Evolutionary conservation across 2,113 vertebrate species (phyloP), one percentile per base, ranked within the genome.

Genomic region (Microtus richardsoni): DNA sequence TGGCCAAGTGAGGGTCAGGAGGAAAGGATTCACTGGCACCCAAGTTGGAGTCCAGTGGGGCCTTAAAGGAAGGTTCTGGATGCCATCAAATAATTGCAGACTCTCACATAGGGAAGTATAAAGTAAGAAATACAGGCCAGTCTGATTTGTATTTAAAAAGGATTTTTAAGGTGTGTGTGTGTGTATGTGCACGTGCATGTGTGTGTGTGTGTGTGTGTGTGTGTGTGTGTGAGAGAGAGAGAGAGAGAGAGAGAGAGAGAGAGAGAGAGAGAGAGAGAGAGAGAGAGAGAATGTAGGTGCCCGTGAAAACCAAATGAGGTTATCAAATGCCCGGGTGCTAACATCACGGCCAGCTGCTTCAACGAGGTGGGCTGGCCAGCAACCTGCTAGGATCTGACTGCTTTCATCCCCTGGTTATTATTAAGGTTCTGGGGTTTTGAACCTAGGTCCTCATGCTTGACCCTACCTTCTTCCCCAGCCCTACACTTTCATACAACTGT

Each of bases 1-100:
- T 2, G 11, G 75, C 30, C 14, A 5, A 44, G 30, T 2, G n/a
- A 30, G 10, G 64, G 7, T 47, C 14, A 1, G 11, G 2, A 70
- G 39, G 44, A 19, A 36, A 21, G 75, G 10, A 3, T 17, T 6
- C 3, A 2, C 2, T 1, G 36, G 28, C 22, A 10, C 0, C 7
- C 11, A 85, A 68, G 64, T 66, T n/a, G 21, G 41, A 33, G 66
- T 44, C 2, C 1, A 30, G 5, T 30, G 9, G 16, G 39, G 8
- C 28, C 28, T 64, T 44, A 33, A 36, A 70, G 13, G 13, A 54
- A 54, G n/a, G 19, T 3, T 39, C 30, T 70, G 4, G 30, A 62
- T 16, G 17, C 21, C 47, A 30, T 21, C 0, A 8, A 1, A 66
- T n/a, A 30, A 75, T 68, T 17, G 0, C 0, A 9, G 58, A 44